phyloP scores from a whole-genome alignment of 2,888 invertebrate species.

The Erannis defoliaria region DNA sequence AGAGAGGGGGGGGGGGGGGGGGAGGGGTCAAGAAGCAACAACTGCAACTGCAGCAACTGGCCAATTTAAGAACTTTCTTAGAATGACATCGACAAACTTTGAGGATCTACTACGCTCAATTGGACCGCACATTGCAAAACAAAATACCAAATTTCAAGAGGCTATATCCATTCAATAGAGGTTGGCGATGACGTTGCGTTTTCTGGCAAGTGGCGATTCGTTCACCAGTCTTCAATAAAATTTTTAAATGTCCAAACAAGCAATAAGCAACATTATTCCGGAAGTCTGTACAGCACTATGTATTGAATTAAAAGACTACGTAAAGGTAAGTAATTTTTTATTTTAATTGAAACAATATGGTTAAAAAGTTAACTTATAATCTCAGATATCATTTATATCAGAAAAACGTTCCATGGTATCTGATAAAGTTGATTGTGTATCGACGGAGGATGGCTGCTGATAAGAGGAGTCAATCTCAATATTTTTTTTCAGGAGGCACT shows the following conservation, averaged over 20 bases:
- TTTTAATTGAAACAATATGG: constrained; percentile 6
- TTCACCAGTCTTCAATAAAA: constrained; percentile 27
- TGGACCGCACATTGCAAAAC: constrained; percentile 8
- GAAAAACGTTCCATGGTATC: constrained; percentile 20
- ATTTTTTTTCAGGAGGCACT: too few relatives aligned
- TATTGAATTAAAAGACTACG: constrained; percentile 29
- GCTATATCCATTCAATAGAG: constrained; percentile 21
- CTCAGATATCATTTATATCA: too few relatives aligned
- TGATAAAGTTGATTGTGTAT: constrained; percentile 20
- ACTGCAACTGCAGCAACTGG: too few relatives aligned
- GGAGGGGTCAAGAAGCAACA: constrained; percentile 23
- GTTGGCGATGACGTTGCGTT: constrained; percentile 22
- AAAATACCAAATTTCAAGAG: constrained; percentile 19
- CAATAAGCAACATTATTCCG: constrained; percentile 31
- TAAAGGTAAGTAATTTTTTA: constrained; percentile 24
- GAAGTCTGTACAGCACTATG: constrained; percentile 31
- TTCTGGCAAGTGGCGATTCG: constrained; percentile 30
- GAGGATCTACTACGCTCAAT: constrained; percentile 10
- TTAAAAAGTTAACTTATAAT: constrained; percentile 21
- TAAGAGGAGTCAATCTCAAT: constrained; percentile 4
- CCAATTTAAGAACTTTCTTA: constrained; percentile 22
- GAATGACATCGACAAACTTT: constrained; percentile 16
- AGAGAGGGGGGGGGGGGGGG: too few relatives aligned
- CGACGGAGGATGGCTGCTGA: constrained; percentile 9
- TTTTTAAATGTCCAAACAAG: constrained; percentile 29